phyloP scores from a whole-genome alignment of 1,140 invertebrate species.

The Hycleus cichorii region DNA sequence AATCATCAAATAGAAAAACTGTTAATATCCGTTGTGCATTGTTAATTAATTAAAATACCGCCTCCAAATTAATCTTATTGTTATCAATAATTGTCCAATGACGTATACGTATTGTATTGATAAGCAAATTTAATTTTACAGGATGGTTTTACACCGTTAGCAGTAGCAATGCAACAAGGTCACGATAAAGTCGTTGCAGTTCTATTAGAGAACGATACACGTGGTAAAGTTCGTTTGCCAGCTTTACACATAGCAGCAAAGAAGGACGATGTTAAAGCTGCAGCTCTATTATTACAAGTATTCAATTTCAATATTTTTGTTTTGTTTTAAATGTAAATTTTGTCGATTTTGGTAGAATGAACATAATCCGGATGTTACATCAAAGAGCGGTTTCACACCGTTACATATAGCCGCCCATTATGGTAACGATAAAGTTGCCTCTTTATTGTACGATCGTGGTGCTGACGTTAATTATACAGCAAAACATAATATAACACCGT shows the following conservation, averaged over 20 bases:
- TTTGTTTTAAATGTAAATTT: background rate
- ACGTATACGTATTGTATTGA: background rate
- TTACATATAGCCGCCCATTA: slow-evolving; percentile 98
- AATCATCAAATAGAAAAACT: too few relatives aligned
- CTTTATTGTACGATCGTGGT: slow-evolving; percentile 79
- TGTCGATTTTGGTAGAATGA: slow-evolving; percentile 59
- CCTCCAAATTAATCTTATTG: too few relatives aligned
- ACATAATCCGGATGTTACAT: slow-evolving; percentile 90
- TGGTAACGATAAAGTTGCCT: slow-evolving; percentile 93
- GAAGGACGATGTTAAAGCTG: slow-evolving; percentile 97
- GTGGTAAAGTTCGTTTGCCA: slow-evolving; percentile 82
- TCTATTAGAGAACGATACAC: slow-evolving; percentile 88
- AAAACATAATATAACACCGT: slow-evolving; percentile 88
- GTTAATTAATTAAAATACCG: too few relatives aligned
- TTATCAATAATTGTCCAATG: too few relatives aligned
- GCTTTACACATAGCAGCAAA: slow-evolving; percentile 98
- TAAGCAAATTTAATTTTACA: slow-evolving; percentile 40
- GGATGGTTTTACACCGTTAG: slow-evolving; percentile 97
- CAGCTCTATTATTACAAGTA: slow-evolving; percentile 79
- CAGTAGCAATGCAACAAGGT: slow-evolving; percentile 97
- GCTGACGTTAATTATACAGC: slow-evolving; percentile 96
- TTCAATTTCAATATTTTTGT: background rate
- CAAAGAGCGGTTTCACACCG: slow-evolving; percentile 96
- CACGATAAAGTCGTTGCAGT: slow-evolving; percentile 97
- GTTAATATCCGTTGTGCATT: too few relatives aligned